Evolutionary conservation across 2,113 vertebrate species (phyloP).

Genomic region (Symphodus melops): DNA sequence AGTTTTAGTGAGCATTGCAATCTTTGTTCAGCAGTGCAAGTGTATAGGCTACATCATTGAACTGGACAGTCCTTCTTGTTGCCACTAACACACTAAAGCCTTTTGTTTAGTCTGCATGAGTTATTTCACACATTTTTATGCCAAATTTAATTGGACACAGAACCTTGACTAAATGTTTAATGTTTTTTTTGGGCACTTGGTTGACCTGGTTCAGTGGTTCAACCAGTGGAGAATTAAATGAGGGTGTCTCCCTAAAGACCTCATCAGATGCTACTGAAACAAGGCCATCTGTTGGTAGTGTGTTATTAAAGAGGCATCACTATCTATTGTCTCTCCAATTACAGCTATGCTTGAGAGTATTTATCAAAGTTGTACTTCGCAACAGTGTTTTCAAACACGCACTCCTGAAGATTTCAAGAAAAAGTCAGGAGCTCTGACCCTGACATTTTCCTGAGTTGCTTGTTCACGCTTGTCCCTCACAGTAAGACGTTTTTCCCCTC

Average conservation of each 20-base stretch:
- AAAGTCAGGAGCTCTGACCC: no score
- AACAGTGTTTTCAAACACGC: no score
- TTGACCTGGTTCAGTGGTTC: constrained; percentile 62
- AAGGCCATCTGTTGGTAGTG: constrained; percentile 63
- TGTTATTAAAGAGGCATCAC: constrained; percentile 25
- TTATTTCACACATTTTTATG: constrained; percentile 20
- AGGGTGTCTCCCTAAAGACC: constrained; percentile 60
- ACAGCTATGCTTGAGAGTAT: constrained; percentile 5
- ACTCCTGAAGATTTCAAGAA: no score
- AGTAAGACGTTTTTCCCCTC: no score
- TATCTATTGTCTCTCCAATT: constrained; percentile 12
- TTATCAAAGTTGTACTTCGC: not conserved
- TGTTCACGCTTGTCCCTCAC: no score
- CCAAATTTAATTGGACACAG: constrained; percentile 42
- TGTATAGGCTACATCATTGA: not conserved
- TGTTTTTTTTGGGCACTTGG: constrained; percentile 48
- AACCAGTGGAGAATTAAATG: constrained; percentile 68
- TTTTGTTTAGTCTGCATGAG: constrained; percentile 12
- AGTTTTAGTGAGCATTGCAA: no score
- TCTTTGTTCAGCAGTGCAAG: not conserved
- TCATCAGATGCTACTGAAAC: constrained; percentile 47
- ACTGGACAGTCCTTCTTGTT: not conserved
- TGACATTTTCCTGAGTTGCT: no score
- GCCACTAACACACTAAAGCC: constrained; percentile 26
- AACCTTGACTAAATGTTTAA: constrained; percentile 51